Evolutionary conservation across 2,113 vertebrate species (phyloP), one percentile per base, ranked within the genome.

Genomic region (Prietella phreatophila): DNA sequence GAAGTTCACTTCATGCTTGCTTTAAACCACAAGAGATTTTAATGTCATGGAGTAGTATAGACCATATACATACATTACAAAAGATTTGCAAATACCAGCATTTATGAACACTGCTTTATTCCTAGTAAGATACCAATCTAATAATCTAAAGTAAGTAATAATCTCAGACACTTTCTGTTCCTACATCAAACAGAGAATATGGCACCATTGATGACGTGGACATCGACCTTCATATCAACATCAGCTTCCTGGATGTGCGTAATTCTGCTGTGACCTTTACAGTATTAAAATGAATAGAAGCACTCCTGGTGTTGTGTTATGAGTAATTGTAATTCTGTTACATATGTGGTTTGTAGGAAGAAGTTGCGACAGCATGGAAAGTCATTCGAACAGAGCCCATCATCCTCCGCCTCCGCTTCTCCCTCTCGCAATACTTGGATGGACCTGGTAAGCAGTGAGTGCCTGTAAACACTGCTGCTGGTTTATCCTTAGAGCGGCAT

Each of bases 321-420:
- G 20, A 71, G 27, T 47, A 75, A 56, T 91, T 78, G 53, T 19
- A 61, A 27, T 82, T 82, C 56, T 91, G 91, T 90, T 91, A 22
- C 90, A 61, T 61, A 20, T 25, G 14, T 42, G 92, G 86, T 93
- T 87, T 92, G 39, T 93, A 99, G 98, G 98, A 99, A 96, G 98
- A 99, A 95, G 97, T 99, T 92, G 97, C 98, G 0, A 99, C 97
- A 17, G 98, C 98, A 2, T 99, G 98, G 98, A 99, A 99, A 95
- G 98, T 99, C 91, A 97, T 99, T 92, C 96, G 98, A 93, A 97
- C 97, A 56, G 98, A 99, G 93, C 98, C 98, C 89, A 97, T 99
- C 83, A 95, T 99, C 88, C 95, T 99, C 89, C 96, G 98, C 92
- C 95, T 99, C 82, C 96, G 98, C 89, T 99, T 99, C 95, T 99